phyloP scores from a whole-genome alignment of 1,140 invertebrate species.

The Drosophila seguyi region DNA sequence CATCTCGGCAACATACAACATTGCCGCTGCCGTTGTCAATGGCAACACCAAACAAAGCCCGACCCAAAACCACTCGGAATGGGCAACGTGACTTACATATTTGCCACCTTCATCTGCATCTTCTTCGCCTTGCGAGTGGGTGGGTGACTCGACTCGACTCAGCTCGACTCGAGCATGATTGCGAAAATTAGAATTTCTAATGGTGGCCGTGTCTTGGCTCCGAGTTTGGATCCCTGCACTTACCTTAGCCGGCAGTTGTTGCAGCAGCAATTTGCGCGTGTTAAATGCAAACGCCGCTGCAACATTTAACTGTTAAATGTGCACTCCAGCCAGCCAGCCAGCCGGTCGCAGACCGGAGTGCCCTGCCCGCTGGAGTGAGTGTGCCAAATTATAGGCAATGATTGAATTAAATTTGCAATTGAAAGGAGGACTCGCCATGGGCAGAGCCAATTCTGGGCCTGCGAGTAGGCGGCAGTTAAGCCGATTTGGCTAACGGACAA shows the following conservation, averaged over 20 bases:
- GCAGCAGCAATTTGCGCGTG: constrained; percentile 78
- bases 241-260: constrained; percentile 49
- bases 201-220: constrained; percentile 58
- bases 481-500: constrained; percentile 47
- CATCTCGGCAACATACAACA: constrained; percentile 72
- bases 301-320: constrained; percentile 79
- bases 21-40: constrained; percentile 65
- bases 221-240: constrained; percentile 39
- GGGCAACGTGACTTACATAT: constrained; percentile 81
- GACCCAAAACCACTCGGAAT: constrained; percentile 51
- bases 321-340: constrained; percentile 24
- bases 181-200: constrained; percentile 80
- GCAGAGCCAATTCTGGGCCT: constrained; percentile 43
- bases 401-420: constrained; percentile 84
- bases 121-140: constrained; percentile 56
- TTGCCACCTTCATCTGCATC: constrained; percentile 75
- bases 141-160: constrained; percentile 32
- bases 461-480: constrained; percentile 61
- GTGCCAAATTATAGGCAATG: constrained; percentile 82
- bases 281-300: constrained; percentile 76
- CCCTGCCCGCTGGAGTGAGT: constrained; percentile 38
- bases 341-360: constrained; percentile 9
- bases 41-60: constrained; percentile 77
- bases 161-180: constrained; percentile 44
- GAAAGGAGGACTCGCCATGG: constrained; percentile 63